Evolutionary conservation across 2,113 vertebrate species (phyloP).

Genomic region (Callithrix jacchus): DNA sequence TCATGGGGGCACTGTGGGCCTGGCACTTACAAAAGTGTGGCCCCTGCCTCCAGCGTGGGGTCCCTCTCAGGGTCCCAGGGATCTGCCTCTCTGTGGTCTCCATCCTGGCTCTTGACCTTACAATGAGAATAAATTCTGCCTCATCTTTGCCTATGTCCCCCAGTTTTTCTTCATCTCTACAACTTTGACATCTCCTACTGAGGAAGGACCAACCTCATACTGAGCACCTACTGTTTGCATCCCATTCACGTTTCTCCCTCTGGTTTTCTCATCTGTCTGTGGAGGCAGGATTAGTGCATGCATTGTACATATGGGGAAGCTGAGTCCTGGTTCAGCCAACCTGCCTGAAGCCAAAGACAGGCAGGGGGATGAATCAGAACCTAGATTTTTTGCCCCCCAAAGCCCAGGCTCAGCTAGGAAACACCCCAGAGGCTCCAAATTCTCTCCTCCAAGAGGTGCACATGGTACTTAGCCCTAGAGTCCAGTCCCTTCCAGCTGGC

Average conservation of each 20-base stretch:
- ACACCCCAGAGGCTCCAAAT: not conserved
- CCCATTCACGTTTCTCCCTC: not conserved
- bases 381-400: not conserved
- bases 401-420: not conserved
- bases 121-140: conserved; percentile 76
- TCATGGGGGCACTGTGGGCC: not conserved
- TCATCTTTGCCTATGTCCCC: conserved; percentile 65
- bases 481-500: not conserved
- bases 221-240: not conserved
- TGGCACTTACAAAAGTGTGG: conserved; percentile 16
- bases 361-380: not conserved
- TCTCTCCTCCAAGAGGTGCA: not conserved
- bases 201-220: not conserved
- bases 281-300: not conserved
- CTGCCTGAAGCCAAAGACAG: not conserved
- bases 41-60: not conserved
- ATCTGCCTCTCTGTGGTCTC: conserved; percentile 56
- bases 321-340: not conserved
- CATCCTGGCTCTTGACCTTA: conserved; percentile 57
- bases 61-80: not conserved
- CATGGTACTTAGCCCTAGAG: not conserved
- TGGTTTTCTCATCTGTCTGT: not conserved
- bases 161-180: not conserved
- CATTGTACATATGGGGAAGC: not conserved
- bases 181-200: not conserved